phyloP scores from a whole-genome alignment of 2,888 invertebrate genomes.

The Abrostola tripartita region DNA sequence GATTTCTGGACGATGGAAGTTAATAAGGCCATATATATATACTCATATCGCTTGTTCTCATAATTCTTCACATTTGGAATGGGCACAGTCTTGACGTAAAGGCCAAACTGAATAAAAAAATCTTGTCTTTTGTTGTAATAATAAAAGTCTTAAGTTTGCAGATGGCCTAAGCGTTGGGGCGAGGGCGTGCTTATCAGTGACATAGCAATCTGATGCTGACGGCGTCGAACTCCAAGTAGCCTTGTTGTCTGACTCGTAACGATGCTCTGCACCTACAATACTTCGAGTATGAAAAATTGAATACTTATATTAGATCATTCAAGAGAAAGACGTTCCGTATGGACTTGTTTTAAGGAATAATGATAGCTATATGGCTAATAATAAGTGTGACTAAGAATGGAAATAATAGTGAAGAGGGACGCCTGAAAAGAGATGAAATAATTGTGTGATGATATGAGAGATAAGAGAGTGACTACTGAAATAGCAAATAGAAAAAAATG shows the following conservation, averaged over 20 bases:
- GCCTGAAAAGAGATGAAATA: too few species aligned
- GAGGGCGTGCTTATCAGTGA: slow-evolving; percentile 60
- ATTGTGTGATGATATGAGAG: too few species aligned
- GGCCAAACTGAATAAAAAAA: background rate
- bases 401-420: too few species aligned
- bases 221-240: slow-evolving; percentile 22
- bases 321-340: background rate
- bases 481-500: too few species aligned
- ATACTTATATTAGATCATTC: background rate
- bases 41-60: too few species aligned
- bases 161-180: slow-evolving; percentile 13
- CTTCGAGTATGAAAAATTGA: background rate
- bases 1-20: too few species aligned
- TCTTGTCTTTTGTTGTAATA: background rate
- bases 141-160: slow-evolving; percentile 9
- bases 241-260: slow-evolving; percentile 12
- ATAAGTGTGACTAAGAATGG: too few species aligned
- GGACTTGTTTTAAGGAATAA: too few species aligned
- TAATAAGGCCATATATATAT: too few species aligned
- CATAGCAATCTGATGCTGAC: slow-evolving; percentile 54
- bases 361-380: too few species aligned
- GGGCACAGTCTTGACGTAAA: too few species aligned
- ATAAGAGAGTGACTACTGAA: too few species aligned
- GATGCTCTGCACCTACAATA: background rate
- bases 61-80: background rate